Conservation (phyloP, 2,888 invertebrate genomes). For the Protonemura montana region DNA sequence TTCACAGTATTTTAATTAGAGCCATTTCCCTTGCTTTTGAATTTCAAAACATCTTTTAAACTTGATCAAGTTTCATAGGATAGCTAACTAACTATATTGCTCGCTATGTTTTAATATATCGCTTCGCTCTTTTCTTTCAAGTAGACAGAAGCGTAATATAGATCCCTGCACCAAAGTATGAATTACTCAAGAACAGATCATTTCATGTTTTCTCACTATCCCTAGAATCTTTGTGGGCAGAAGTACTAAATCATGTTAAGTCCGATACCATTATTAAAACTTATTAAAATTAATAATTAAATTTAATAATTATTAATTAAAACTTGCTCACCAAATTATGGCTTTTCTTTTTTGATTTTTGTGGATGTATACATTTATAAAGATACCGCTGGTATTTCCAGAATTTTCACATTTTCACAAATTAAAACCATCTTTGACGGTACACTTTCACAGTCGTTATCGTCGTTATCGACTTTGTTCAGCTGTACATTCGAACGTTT, state of each 20-base stretch:
- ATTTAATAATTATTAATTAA: no score
- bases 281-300: no score
- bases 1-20: constrained; percentile 45
- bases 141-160: neutral
- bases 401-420: no score
- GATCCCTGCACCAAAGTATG: neutral
- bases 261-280: no score
- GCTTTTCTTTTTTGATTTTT: no score
- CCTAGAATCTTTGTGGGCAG: no score
- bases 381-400: no score
- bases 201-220: neutral
- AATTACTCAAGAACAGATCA: neutral
- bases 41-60: constrained; percentile 37
- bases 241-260: no score
- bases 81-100: constrained; percentile 14
- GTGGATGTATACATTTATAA: no score
- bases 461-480: neutral
- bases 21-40: constrained; percentile 41
- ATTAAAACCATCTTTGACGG: no score
- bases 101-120: constrained; percentile 8
- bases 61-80: constrained; percentile 30
- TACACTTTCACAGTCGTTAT: no score
- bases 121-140: neutral
- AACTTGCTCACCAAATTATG: no score
- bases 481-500: neutral